These are phyloP conservation scores for Diploptera punctata DNA, from an alignment of 2,888 invertebrate genomes.

Conservation along the genomic window DNA sequence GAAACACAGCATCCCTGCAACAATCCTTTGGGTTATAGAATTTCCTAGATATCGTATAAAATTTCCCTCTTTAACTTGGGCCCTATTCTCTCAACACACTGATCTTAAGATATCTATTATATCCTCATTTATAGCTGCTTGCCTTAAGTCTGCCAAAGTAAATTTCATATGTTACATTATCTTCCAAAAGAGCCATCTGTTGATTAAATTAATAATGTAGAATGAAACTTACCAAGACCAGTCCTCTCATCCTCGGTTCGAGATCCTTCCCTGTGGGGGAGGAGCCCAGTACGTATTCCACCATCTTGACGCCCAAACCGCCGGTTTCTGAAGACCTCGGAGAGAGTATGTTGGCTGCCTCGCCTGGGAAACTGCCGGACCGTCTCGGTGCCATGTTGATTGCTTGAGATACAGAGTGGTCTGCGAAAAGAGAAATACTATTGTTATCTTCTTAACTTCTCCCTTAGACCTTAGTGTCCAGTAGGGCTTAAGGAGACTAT, in stretches of 20 bases:
- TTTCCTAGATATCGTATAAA: no score
- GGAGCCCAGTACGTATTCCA: slow-evolving; percentile 95
- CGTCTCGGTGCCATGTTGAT: slow-evolving; percentile 80
- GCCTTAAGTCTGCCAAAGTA: no score
- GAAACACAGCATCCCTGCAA: no score
- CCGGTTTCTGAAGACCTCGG: slow-evolving; percentile 86
- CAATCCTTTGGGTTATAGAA: no score
- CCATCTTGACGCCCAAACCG: slow-evolving; percentile 96
- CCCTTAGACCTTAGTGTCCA: background rate
- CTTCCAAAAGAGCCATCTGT: no score
- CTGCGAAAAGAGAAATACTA: slow-evolving; percentile 53
- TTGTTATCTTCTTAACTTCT: no score
- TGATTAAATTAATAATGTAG: no score
- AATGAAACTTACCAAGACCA: slow-evolving; percentile 64
- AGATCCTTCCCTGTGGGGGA: slow-evolving; percentile 83
- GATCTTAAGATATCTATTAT: no score
- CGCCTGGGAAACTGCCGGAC: slow-evolving; percentile 69
- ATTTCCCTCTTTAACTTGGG: no score
- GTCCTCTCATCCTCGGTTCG: slow-evolving; percentile 69
- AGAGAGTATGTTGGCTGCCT: slow-evolving; percentile 65
- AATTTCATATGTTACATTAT: no score
- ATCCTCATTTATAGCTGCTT: no score
- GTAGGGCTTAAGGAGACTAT: background rate
- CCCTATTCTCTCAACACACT: no score
- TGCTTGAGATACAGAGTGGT: slow-evolving; percentile 73